These are phyloP conservation scores for Chiloscyllium punctatum DNA, from an alignment of 2,797 vertebrate genomes.

Conservation along the genomic window DNA sequence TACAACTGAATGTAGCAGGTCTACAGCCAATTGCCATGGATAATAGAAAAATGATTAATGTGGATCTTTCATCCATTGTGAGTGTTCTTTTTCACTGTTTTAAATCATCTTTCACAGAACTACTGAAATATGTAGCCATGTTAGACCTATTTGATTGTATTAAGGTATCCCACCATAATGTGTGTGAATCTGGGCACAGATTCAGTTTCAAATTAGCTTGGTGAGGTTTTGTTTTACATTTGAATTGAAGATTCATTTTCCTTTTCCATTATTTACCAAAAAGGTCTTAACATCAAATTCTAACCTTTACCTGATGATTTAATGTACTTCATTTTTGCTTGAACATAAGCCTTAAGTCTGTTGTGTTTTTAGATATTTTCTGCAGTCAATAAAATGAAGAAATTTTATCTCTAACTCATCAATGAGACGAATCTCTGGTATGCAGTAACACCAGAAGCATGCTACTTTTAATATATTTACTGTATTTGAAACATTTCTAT, in stretches of 20 bases:
- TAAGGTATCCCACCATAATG: not conserved
- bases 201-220: not conserved
- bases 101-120: not conserved
- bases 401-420: not conserved
- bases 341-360: not conserved
- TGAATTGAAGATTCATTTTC: not conserved
- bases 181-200: not conserved
- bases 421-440: not conserved
- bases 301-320: no score
- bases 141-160: not conserved
- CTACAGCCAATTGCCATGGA: slow-evolving; percentile 77
- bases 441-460: not conserved
- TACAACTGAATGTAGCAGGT: slow-evolving; percentile 79
- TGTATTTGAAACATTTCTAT: not conserved
- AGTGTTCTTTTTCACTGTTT: slow-evolving; percentile 48
- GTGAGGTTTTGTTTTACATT: not conserved
- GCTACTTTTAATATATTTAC: not conserved
- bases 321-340: not conserved
- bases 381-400: not conserved
- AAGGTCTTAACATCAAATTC: not conserved
- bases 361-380: not conserved
- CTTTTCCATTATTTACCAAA: not conserved
- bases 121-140: not conserved
- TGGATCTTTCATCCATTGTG: slow-evolving; percentile 88
- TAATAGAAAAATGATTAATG: slow-evolving; percentile 78